Conservation (phyloP, 2,797 vertebrate species). For the Tauraco hartlaubi region DNA sequence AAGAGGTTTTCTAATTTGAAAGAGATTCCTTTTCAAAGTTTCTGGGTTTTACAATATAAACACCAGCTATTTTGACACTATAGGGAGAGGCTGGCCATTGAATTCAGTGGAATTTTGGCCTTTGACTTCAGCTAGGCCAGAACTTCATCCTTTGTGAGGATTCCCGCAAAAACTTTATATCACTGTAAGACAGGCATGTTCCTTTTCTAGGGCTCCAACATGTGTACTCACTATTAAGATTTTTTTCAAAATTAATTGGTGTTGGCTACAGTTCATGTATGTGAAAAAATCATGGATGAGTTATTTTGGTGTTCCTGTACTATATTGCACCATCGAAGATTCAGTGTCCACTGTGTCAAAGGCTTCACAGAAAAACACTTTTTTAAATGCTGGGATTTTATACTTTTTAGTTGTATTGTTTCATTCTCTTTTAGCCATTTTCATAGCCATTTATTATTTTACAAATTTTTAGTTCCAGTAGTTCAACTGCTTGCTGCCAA, state of each 20-base stretch:
- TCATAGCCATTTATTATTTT: background rate
- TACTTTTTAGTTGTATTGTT: background rate
- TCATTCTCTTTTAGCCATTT: background rate
- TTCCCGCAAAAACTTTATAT: background rate
- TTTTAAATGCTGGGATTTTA: background rate
- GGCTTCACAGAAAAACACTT: background rate
- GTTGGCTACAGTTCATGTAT: background rate
- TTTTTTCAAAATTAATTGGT: conserved; percentile 9
- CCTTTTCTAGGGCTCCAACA: background rate
- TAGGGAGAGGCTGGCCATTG: background rate
- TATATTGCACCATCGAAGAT: background rate
- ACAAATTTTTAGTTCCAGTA: background rate
- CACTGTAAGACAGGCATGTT: background rate
- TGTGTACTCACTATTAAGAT: background rate
- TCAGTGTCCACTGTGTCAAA: background rate
- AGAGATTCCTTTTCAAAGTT: background rate
- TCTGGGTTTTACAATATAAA: background rate
- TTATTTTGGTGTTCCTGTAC: background rate
- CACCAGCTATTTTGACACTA: background rate
- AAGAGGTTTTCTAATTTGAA: background rate
- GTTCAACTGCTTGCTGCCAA: background rate
- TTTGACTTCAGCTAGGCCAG: background rate
- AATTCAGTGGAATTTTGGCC: background rate
- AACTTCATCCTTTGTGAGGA: background rate
- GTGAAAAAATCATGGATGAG: background rate